These are phyloP conservation scores for Herpailurus yagouaroundi DNA, from an alignment of 2,113 vertebrate genomes.

Conservation along the genomic window DNA sequence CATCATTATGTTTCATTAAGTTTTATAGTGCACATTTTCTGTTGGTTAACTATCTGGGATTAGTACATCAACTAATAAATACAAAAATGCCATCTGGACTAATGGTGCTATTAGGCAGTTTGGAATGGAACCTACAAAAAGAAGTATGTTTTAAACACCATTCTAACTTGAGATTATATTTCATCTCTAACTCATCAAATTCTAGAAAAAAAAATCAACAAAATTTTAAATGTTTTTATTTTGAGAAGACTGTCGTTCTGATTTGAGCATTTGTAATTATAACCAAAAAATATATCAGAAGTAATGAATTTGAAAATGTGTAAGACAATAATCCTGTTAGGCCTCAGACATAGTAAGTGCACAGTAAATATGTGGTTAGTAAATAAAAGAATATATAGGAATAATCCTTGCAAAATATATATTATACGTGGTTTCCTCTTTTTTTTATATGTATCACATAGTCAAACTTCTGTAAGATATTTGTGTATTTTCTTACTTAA, in stretches of 20 bases:
- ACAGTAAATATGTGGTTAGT: background rate
- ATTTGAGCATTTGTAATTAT: background rate
- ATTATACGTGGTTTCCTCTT: background rate
- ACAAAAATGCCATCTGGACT: background rate
- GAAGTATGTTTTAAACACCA: background rate
- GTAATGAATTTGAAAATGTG: background rate
- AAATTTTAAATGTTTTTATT: background rate
- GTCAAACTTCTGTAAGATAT: background rate
- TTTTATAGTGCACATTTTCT: background rate
- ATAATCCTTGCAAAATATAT: background rate
- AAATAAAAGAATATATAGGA: background rate
- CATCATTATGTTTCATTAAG: background rate
- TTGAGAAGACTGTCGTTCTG: background rate
- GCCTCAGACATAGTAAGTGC: background rate
- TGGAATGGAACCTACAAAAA: background rate
- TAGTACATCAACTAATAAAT: background rate
- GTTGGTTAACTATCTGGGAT: background rate
- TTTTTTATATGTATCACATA: background rate
- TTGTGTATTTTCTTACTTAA: background rate
- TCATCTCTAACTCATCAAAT: background rate
- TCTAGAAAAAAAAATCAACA: background rate
- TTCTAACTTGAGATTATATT: background rate
- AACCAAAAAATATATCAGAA: background rate
- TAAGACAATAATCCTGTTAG: background rate
- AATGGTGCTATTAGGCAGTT: too few species aligned